Base-by-base conservation (phyloP, 2,888 invertebrate species). In the Amblyjoppa proteus region DNA sequence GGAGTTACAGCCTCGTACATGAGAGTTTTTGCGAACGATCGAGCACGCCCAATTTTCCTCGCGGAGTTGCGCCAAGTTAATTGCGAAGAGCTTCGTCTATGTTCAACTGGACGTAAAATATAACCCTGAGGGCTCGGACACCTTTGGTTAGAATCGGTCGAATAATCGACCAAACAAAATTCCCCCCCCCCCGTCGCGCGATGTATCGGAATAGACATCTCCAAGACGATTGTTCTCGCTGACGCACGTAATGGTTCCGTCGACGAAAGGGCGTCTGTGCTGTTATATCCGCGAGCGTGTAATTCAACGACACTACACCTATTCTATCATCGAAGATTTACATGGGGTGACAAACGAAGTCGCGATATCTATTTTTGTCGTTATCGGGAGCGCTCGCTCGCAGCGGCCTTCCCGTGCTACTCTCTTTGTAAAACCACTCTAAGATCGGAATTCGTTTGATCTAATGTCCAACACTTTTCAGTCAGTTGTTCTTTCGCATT, bases 151-250 rank as follows among this genome's bases (percentile, higher is more conserved):
- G n/a, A 25, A 25, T 13, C 13, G 28, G 11, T 58, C 49, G 51
- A 51, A 16, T 51, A 70, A 70, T 70, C 70, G 70, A 70, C 70
- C 70, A 70, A 70, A 70, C 70, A 51, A 31, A 70, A 25, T 16
- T 16, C 25, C n/a, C 58, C 28, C 28, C 53, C 20, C 20, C 20
- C 20, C 20, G 11, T 49, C 16, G 45, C 20, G 58, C 58, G 58
- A 58, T 28, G 58, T 13, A 28, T 28, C 28, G 9, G 11, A 25
- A 28, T 5, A 25, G 25, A 28, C 25, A 20, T 20, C 11, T 58
- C 25, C 28, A 25, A 1, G 11, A 13, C 25, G 4, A 58, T 58
- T 28, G 28, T 25, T 25, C 13, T 28, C 25, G 4, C 58, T 25
- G 28, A 58, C 28, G 9, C 1, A 9, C 45, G 16, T 9, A 11